phyloP scores from a whole-genome alignment of 2,797 vertebrate species.

The Cirrhinus mrigala region DNA sequence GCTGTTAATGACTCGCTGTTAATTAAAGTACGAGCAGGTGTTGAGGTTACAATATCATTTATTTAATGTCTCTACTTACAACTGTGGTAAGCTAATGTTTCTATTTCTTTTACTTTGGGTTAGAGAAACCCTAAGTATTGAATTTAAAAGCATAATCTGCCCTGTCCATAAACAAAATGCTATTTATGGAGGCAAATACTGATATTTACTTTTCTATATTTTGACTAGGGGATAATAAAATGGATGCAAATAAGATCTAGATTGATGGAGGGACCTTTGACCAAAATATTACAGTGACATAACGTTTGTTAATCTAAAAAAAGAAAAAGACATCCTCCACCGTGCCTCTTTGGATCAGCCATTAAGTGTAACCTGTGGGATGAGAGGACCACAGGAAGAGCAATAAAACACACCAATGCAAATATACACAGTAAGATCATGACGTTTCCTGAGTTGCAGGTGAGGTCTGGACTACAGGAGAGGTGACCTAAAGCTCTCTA shows the following conservation, averaged over 20 bases:
- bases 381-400: conserved; percentile 51
- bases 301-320: conserved; percentile 41
- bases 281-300: no score
- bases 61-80: conserved; percentile 15
- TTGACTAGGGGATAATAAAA: not conserved
- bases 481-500: conserved; percentile 30
- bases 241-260: not conserved
- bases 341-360: conserved; percentile 55
- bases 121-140: not conserved
- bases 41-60: conserved; percentile 10
- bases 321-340: conserved; percentile 43
- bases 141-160: not conserved
- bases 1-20: conserved; percentile 24
- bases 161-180: not conserved
- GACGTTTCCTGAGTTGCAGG: conserved; percentile 48
- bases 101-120: not conserved
- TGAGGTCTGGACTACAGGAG: conserved; percentile 19
- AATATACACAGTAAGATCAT: conserved; percentile 64
- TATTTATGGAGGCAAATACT: not conserved
- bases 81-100: conserved; percentile 7
- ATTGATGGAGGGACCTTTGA: not conserved
- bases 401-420: conserved; percentile 64
- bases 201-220: not conserved
- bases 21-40: conserved; percentile 52
- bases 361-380: conserved; percentile 59